These are phyloP conservation scores for Drosophila putrida DNA, from an alignment of 2,888 invertebrate genomes.

Conservation along the genomic window DNA sequence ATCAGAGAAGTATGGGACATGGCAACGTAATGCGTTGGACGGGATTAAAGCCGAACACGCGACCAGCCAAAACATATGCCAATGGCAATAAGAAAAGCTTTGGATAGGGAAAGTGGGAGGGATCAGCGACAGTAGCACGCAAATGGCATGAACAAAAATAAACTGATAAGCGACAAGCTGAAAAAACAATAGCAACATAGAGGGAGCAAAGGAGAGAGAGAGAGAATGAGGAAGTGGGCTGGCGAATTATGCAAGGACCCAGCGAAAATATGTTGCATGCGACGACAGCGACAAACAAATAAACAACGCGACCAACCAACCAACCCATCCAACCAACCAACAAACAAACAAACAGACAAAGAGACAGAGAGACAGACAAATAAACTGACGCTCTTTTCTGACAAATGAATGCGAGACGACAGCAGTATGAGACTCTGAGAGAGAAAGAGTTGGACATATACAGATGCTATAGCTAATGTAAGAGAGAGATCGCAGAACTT, in stretches of 20 bases:
- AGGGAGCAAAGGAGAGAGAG: neutral
- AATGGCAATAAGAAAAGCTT: slow-evolving; percentile 39
- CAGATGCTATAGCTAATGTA: neutral
- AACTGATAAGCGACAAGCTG: slow-evolving; percentile 73
- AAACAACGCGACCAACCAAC: slow-evolving; percentile 54
- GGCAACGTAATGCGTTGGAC: slow-evolving; percentile 64
- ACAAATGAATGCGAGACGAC: slow-evolving; percentile 70
- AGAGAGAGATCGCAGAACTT: slow-evolving; percentile 28
- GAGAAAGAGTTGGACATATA: neutral
- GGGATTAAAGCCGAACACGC: slow-evolving; percentile 65
- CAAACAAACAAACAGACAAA: slow-evolving; percentile 43
- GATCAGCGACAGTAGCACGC: slow-evolving; percentile 65
- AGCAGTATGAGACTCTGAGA: slow-evolving; percentile 20
- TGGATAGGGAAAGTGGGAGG: slow-evolving; percentile 18
- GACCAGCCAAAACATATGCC: slow-evolving; percentile 61
- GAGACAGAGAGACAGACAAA: slow-evolving; percentile 47
- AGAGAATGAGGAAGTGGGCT: neutral
- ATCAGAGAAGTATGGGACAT: slow-evolving; percentile 17
- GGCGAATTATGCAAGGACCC: slow-evolving; percentile 53
- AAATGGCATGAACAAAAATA: slow-evolving; percentile 69
- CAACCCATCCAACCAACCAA: slow-evolving; percentile 36
- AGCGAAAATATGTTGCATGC: slow-evolving; percentile 73
- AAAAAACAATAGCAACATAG: slow-evolving; percentile 56
- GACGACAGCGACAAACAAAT: slow-evolving; percentile 69
- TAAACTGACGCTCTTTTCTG: slow-evolving; percentile 62